phyloP scores from a whole-genome alignment of 2,888 invertebrate genomes.

The Drosophila nigricruria region DNA sequence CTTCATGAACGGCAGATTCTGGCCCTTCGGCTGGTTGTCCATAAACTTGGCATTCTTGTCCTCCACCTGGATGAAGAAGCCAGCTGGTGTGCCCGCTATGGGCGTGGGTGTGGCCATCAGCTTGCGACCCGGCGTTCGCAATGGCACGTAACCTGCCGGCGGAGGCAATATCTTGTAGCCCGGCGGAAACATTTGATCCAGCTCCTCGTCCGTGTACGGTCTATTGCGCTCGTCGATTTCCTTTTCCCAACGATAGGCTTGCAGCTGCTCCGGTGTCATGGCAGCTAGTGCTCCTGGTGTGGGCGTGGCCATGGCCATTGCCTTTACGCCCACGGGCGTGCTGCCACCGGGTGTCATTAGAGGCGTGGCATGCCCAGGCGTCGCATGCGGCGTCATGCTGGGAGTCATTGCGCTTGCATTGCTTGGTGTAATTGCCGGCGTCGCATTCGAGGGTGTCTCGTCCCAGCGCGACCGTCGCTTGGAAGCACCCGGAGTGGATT shows the following conservation, averaged over 20 bases:
- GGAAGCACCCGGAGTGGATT: constrained; percentile 97
- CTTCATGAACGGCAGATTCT: constrained; percentile 99
- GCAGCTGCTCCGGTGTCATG: constrained; percentile 99
- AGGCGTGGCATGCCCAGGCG: constrained; percentile 89
- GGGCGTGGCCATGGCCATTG: constrained; percentile 99
- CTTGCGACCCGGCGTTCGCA: constrained; percentile 98
- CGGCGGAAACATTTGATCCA: constrained; percentile 98
- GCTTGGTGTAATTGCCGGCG: constrained; percentile 90
- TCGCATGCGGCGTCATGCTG: constrained; percentile 90
- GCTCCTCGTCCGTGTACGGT: constrained; percentile 97
- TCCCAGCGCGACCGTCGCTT: constrained; percentile 99
- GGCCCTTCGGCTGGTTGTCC: constrained; percentile 98
- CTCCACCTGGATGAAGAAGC: constrained; percentile 97
- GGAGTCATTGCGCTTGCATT: constrained; percentile 87
- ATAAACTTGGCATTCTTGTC: constrained; percentile 94
- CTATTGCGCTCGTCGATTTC: constrained; percentile 99
- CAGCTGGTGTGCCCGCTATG: constrained; percentile 95
- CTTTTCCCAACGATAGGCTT: constrained; percentile 98
- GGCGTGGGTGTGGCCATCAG: constrained; percentile 99
- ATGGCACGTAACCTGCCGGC: constrained; percentile 97
- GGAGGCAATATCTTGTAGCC: constrained; percentile 99
- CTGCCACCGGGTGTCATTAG: constrained; percentile 93
- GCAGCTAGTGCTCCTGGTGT: constrained; percentile 97
- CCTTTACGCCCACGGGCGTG: constrained; percentile 96
- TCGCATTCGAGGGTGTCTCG: constrained; percentile 95